Conservation (phyloP, 2,113 vertebrate genomes). For the Hippolais icterina region DNA sequence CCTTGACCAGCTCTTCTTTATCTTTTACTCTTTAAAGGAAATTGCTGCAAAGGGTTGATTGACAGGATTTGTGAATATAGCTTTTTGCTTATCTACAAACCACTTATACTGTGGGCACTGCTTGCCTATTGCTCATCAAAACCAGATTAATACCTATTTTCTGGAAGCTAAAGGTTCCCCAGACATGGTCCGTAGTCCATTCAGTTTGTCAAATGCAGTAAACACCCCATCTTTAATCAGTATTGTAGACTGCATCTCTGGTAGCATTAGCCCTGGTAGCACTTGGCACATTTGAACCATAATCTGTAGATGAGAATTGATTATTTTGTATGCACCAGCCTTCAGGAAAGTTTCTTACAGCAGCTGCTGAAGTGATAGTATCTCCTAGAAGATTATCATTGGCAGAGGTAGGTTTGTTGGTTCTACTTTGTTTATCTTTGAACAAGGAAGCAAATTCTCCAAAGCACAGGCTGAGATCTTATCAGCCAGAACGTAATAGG, state of each 20-base stretch:
- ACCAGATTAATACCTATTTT: background rate
- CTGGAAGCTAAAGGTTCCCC: background rate
- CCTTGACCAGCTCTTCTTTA: background rate
- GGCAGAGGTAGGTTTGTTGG: background rate
- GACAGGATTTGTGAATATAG: background rate
- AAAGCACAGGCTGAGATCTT: background rate
- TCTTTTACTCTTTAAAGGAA: background rate
- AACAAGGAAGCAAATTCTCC: background rate
- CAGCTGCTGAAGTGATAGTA: background rate
- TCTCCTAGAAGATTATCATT: background rate
- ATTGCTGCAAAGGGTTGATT: background rate
- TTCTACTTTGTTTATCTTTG: slow-evolving; percentile 25
- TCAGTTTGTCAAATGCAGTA: background rate
- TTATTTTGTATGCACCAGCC: background rate
- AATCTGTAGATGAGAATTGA: slow-evolving; percentile 7
- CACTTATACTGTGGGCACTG: background rate
- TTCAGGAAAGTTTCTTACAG: background rate
- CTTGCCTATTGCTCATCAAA: background rate
- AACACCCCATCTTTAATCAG: background rate
- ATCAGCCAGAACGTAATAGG: background rate
- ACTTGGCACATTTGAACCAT: background rate
- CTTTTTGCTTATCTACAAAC: slow-evolving; percentile 14
- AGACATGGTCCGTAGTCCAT: background rate
- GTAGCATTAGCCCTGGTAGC: background rate
- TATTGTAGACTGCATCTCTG: background rate